Conservation (phyloP, 2,797 vertebrate genomes). For the Enteromius viviparus region DNA sequence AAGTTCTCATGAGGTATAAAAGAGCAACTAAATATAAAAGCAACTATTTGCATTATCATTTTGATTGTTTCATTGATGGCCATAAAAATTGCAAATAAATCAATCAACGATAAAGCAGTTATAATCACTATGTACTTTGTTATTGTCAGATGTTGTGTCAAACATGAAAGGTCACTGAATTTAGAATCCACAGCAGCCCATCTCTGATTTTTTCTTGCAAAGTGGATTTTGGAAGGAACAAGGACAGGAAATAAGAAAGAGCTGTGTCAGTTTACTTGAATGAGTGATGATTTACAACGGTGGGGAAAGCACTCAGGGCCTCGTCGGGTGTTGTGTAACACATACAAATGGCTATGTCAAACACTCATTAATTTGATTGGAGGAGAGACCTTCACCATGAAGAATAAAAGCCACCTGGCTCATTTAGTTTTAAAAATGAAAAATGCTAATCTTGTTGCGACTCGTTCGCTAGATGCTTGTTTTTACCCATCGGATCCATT, state of each 20-base stretch:
- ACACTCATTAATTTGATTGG: constrained; percentile 50
- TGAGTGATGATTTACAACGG: constrained; percentile 45
- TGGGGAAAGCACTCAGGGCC: constrained; percentile 42
- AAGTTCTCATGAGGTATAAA: background rate
- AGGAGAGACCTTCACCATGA: constrained; percentile 31
- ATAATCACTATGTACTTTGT: constrained; percentile 29
- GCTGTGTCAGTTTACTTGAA: constrained; percentile 34
- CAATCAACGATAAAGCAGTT: constrained; percentile 14
- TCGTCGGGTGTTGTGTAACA: constrained; percentile 48
- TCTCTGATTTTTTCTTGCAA: background rate
- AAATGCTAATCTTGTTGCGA: constrained; percentile 30
- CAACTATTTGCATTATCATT: background rate
- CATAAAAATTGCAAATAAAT: background rate
- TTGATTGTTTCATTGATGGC: background rate
- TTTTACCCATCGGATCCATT: constrained; percentile 5
- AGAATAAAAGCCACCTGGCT: constrained; percentile 37
- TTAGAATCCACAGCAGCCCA: background rate
- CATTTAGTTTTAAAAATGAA: constrained; percentile 19
- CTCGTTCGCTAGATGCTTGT: background rate
- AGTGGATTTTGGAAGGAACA: background rate
- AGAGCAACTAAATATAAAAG: background rate
- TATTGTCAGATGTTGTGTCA: constrained; percentile 9
- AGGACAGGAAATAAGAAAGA: constrained; percentile 15
- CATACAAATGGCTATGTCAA: constrained; percentile 55
- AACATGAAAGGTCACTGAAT: background rate